Evolutionary conservation across 2,113 vertebrate genomes (phyloP), one percentile per base, ranked within the genome.

Genomic region (Heterotis niloticus): DNA sequence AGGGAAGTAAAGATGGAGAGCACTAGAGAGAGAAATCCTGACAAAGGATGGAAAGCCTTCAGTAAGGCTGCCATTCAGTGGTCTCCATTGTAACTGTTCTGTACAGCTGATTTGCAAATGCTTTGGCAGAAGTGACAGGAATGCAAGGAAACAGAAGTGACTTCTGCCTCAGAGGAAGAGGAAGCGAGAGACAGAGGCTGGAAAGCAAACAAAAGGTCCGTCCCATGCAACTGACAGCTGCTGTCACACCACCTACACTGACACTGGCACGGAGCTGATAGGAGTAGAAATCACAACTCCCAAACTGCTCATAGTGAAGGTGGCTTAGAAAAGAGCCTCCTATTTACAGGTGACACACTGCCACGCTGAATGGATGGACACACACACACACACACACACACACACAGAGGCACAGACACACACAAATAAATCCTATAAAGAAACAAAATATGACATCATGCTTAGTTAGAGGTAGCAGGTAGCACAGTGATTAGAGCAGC

Each of bases 221-320:
- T 67, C 18, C 44, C 14, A 77, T 14, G 75, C 13, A 23, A 5
- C 28, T n/a, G 62, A 54, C 44, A 44, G 34, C 20, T 20, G 24
- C 57, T 60, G 34, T 80, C 69, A 80, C 12, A n/a, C 59, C 76
- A 54, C 54, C 60, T 52, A 60, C 59, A 51, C 65, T 78, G 60
- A 76, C 34, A 44, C 34, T 44, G 34, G 34, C 34, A 44, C 34
- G 64, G 56, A 10, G 76, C 77, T 66, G 62, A 81, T 64, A 83
- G 52, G 54, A 56, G 65, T 67, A 71, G 3, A 72, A 79, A 79
- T 56, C 81, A 44, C 34, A 62, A 64, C 80, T 18, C 28, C 29
- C 66, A 80, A 67, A 82, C 77, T 74, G 59, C 59, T 59, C 26
- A 64, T 64, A 78, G 76, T 71, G 18, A 51, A 51, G 64, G 62